These are phyloP conservation scores for Lepilemur ruficaudatus DNA, from an alignment of 2,797 vertebrate genomes.

Conservation along the genomic window DNA sequence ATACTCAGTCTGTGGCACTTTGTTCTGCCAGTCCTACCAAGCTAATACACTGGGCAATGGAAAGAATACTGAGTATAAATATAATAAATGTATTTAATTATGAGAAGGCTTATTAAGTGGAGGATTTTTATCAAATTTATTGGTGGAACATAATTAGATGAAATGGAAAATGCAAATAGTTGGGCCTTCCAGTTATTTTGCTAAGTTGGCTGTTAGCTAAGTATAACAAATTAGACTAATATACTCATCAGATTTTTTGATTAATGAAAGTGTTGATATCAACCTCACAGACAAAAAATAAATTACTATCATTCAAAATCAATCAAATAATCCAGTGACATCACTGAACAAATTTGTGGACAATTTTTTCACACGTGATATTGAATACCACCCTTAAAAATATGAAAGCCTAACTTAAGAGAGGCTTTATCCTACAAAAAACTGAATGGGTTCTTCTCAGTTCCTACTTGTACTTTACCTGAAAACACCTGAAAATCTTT, in stretches of 20 bases:
- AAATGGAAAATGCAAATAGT: slow-evolving; percentile 21
- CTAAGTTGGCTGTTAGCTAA: not conserved
- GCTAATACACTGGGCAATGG: not conserved
- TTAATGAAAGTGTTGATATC: not conserved
- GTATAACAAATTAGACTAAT: not conserved
- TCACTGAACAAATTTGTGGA: not conserved
- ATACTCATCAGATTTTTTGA: not conserved
- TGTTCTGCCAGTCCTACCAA: not conserved
- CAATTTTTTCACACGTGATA: not conserved
- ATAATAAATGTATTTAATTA: slow-evolving; percentile 1
- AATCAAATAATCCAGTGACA: not conserved
- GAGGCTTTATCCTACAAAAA: not conserved
- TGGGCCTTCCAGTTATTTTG: not conserved
- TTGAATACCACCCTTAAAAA: not conserved
- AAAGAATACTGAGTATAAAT: not conserved
- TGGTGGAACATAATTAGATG: not conserved
- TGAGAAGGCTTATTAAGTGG: not conserved
- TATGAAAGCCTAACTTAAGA: not conserved
- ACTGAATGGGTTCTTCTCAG: not conserved
- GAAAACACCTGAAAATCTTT: not conserved
- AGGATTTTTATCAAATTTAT: not conserved
- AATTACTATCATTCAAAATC: not conserved
- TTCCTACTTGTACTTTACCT: not conserved
- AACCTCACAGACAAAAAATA: not conserved
- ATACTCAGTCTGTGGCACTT: not conserved